These are phyloP conservation scores for Aviceda subcristata DNA, from an alignment of 2,113 vertebrate species.

Conservation along the genomic window DNA sequence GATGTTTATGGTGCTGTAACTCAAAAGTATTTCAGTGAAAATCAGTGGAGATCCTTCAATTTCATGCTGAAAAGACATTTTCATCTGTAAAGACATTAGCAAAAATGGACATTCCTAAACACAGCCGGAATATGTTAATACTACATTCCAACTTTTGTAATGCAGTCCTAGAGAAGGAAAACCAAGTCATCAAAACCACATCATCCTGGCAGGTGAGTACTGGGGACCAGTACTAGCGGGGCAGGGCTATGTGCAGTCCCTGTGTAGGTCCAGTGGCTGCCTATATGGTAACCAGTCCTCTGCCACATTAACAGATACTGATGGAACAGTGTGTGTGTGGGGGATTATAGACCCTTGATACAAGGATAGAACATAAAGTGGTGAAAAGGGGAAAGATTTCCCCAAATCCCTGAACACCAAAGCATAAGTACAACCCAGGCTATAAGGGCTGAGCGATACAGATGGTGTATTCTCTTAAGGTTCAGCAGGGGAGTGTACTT, in stretches of 20 bases:
- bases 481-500: not conserved
- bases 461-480: too few species aligned
- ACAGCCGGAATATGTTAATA: not conserved
- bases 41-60: not conserved
- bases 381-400: not conserved
- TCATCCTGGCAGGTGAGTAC: not conserved
- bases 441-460: not conserved
- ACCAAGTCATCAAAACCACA: not conserved
- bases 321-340: accelerated
- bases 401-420: not conserved
- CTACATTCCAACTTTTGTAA: not conserved
- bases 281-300: not conserved
- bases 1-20: not conserved
- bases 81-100: not conserved
- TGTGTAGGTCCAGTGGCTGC: not conserved
- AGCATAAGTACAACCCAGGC: not conserved
- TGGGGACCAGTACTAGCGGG: not conserved
- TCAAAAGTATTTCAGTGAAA: not conserved
- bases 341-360: not conserved
- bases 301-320: not conserved
- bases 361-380: not conserved
- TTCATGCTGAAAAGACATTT: not conserved
- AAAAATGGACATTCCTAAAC: not conserved
- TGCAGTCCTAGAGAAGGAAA: not conserved
- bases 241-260: accelerated